Evolutionary conservation across 2,888 invertebrate species (phyloP).

Genomic region (Lithosia quadra): DNA sequence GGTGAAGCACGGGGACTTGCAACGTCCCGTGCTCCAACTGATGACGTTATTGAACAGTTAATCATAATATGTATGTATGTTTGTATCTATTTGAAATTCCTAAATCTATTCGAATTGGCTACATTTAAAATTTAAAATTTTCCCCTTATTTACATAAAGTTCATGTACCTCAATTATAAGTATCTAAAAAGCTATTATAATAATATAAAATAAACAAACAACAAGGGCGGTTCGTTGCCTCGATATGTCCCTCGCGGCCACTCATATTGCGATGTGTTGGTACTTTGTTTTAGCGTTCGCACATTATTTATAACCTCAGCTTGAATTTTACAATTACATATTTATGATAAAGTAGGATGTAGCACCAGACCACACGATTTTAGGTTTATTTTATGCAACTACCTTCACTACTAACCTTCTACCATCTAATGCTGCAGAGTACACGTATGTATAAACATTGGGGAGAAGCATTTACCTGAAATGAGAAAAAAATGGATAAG

Average conservation of each 20-base stretch:
- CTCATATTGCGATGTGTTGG: constrained; percentile 57
- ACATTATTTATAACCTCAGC: constrained; percentile 67
- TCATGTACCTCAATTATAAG: constrained; percentile 1
- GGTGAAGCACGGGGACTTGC: too few species aligned
- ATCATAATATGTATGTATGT: too few species aligned
- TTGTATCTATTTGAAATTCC: too few species aligned
- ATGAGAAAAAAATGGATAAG: constrained; percentile 40
- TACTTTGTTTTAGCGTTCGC: constrained; percentile 65
- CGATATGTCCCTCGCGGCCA: constrained; percentile 68
- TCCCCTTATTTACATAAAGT: background rate
- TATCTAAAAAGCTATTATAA: constrained; percentile 31
- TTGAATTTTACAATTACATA: constrained; percentile 59
- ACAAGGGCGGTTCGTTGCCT: constrained; percentile 53
- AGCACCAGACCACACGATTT: background rate
- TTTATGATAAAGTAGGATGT: constrained; percentile 42
- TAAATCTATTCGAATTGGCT: too few species aligned
- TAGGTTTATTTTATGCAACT: constrained; percentile 19
- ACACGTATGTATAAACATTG: background rate
- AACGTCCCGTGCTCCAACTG: too few species aligned
- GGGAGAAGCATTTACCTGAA: constrained; percentile 39
- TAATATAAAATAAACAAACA: constrained; percentile 64
- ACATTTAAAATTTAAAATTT: background rate
- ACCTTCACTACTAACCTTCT: constrained; percentile 32
- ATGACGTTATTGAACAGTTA: too few species aligned
- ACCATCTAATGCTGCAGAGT: background rate